These are phyloP conservation scores for Crenuchus spilurus DNA, from an alignment of 2,797 vertebrate genomes.

Conservation along the genomic window DNA sequence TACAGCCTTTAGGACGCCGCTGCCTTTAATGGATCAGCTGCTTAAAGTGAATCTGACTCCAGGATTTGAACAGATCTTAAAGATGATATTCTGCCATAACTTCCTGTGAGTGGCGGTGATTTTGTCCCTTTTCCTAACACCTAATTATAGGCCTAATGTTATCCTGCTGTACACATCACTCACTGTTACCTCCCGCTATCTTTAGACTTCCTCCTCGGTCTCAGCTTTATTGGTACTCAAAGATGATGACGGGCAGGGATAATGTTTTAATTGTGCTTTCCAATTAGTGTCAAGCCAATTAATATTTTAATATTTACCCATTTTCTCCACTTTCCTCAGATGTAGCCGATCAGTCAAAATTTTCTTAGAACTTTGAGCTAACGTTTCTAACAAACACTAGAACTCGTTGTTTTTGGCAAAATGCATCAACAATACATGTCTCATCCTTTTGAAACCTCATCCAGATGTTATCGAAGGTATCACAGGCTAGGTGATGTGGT, in stretches of 20 bases:
- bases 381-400: too few relatives aligned
- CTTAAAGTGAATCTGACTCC: slow-evolving; percentile 7
- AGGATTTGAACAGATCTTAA: neutral
- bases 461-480: too few relatives aligned
- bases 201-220: neutral
- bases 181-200: neutral
- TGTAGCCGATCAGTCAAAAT: too few relatives aligned
- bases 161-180: neutral
- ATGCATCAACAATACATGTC: too few relatives aligned
- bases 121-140: slow-evolving; percentile 29
- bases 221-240: neutral
- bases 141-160: slow-evolving; percentile 8
- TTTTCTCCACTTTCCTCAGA: too few relatives aligned
- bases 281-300: neutral
- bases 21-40: slow-evolving; percentile 30
- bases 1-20: slow-evolving; percentile 28
- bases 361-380: too few relatives aligned
- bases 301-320: too few relatives aligned
- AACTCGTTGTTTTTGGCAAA: too few relatives aligned
- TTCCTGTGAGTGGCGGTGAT: neutral
- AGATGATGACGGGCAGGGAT: neutral
- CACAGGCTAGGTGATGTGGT: too few relatives aligned
- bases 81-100: slow-evolving; percentile 32
- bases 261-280: neutral
- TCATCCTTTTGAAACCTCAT: too few relatives aligned